Evolutionary conservation across 2,113 vertebrate species (phyloP), one percentile per base, ranked within the genome.

Genomic region (Lepus americanus): DNA sequence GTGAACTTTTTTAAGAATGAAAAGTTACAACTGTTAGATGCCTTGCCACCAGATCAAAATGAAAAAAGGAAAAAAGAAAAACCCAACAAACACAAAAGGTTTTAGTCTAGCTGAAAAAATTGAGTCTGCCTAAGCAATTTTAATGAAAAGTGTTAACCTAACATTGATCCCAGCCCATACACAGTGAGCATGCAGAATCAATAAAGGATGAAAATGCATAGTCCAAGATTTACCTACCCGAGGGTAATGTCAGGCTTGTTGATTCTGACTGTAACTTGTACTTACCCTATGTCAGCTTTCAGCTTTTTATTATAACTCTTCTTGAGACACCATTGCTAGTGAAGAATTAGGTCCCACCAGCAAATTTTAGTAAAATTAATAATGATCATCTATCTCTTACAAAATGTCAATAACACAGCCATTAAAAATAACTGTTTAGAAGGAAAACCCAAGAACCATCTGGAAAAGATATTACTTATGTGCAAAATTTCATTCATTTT

Each of bases 211-310:
- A 96, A 78, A 94, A 98, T 64, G 98, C 97, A 97, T 78, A 98
- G 96, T 96, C 94, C 97, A 97, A 98, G 94, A 70, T 98, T 98
- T 99, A 99, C 98, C 98, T 98, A 99, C 98, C 98, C 97, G 98
- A 90, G 96, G 93, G 82, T 25, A 97, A 98, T 97, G 98, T 97
- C 98, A 98, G 98, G 98, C 97, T 98, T 98, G 98, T 97, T 98
- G 98, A 98, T 97, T 98, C 98, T 98, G 98, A 98, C 98, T 98
- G 98, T 98, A 98, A 98, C 97, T 98, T 98, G 98, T 98, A 99
- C 98, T 99, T 99, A 99, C 98, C 98, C 98, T 98, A 98, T 3
- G 84, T 96, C 98, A 98, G 98, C 97, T 98, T 97, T 98, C 98
- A 98, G 97, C 97, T 97, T 98, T 98, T 97, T 97, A 98, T 98